phyloP scores from a whole-genome alignment of 2,113 vertebrate genomes.

The Peromyscus californicus region DNA sequence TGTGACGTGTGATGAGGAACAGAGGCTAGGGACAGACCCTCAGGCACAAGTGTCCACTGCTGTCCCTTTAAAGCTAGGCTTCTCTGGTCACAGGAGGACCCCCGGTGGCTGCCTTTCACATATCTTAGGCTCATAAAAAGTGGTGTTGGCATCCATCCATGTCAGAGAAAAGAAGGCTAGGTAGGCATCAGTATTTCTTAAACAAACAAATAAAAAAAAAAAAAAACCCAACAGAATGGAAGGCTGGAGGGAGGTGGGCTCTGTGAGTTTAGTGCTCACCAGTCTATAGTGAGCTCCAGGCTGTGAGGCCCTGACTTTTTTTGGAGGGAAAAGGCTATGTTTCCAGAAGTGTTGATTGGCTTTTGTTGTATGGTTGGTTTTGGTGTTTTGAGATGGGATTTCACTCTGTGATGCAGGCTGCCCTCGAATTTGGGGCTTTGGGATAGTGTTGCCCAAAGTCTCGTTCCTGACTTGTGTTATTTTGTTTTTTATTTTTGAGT shows the following conservation, averaged over 20 bases:
- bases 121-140: background rate
- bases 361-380: background rate
- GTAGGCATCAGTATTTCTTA: background rate
- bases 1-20: background rate
- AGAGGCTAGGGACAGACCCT: background rate
- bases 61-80: background rate
- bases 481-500: background rate
- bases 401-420: background rate
- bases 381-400: background rate
- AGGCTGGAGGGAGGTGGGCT: background rate
- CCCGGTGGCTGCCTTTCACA: background rate
- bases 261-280: background rate
- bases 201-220: background rate
- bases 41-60: background rate
- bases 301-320: background rate
- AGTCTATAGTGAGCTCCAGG: background rate
- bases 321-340: background rate
- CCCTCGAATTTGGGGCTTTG: background rate
- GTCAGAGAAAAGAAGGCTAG: background rate
- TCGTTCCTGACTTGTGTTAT: background rate
- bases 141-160: background rate
- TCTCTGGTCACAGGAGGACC: background rate
- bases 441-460: background rate
- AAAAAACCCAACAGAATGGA: background rate
- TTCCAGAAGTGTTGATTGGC: background rate